Evolutionary conservation across 2,113 vertebrate genomes (phyloP), one percentile per base, ranked within the genome.

Genomic region (Ptyas mucosa): DNA sequence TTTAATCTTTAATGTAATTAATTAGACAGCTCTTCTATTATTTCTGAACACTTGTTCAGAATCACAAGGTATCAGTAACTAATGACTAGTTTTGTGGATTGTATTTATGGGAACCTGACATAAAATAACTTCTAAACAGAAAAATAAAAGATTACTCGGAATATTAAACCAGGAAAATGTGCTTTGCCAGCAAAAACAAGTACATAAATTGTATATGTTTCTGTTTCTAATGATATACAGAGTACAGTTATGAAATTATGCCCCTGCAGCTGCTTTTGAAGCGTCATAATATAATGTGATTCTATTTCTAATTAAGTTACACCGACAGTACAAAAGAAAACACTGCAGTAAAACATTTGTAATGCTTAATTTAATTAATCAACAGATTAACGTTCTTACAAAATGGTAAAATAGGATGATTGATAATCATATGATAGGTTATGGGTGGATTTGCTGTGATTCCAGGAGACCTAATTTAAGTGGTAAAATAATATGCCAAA

Each of bases 241-340:
- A 96, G 92, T 18, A 0, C 10, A 95, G 94, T 95, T 96, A 93
- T 87, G 29, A 95, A 92, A 53, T 93, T 54, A 91, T 91, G 93
- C 92, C 58, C 91, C 21, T 54, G 14, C 7, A 57, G 12, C 92
- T 51, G 53, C 87, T 92, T 91, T 49, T 89, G 53, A 3, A 81
- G 49, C 91, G 26, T 88, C 92, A 52, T 91, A 89, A 89, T 91
- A 61, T 95, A 89, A 93, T 85, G 69, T 95, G 92, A 96, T 91
- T 95, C 81, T 69, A 15, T 69, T 69, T 69, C 55, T 89, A 54
- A 94, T 81, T 81, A n/a, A 92, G 85, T 95, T 94, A 46, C 26
- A 43, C 92, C 91, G n/a, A 55, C 58, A 81, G 23, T 29, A 87
- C 92, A 81, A 88, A 88, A 0, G 0, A 89, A 91, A 94, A 92